These are phyloP conservation scores for Cotesia glomerata DNA, from an alignment of 1,140 invertebrate genomes.

Conservation along the genomic window DNA sequence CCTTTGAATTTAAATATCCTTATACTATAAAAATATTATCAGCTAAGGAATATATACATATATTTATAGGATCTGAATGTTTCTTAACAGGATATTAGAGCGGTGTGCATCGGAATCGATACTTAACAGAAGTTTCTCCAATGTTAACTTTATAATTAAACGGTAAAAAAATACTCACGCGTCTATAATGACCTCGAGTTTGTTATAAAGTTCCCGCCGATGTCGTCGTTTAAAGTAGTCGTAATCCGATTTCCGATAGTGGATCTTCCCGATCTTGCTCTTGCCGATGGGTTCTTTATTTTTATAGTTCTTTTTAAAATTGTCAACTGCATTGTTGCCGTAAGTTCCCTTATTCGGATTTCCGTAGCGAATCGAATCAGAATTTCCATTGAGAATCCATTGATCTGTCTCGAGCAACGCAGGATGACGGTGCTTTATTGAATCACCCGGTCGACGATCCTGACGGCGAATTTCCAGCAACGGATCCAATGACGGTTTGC, in stretches of 20 bases:
- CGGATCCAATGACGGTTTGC: constrained; percentile 66
- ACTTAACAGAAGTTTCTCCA: not conserved
- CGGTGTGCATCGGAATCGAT: not conserved
- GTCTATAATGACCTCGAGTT: constrained; percentile 72
- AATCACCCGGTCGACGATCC: constrained; percentile 37
- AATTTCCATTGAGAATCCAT: constrained; percentile 25
- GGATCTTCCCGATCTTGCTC: not conserved
- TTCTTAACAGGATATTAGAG: too few species aligned
- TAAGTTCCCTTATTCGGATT: constrained; percentile 36
- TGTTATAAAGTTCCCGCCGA: constrained; percentile 69
- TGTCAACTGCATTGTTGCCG: constrained; percentile 37
- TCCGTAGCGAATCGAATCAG: constrained; percentile 29
- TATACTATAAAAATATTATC: too few species aligned
- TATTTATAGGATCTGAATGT: too few species aligned
- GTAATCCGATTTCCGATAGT: constrained; percentile 45
- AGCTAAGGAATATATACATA: too few species aligned
- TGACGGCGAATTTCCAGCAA: constrained; percentile 48
- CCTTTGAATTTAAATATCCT: too few species aligned
- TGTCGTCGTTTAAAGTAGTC: constrained; percentile 63
- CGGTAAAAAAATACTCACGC: constrained; percentile 65
- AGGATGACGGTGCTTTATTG: constrained; percentile 27
- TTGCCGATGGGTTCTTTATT: too few species aligned
- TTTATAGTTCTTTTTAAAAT: constrained; percentile 38
- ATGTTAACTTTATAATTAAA: constrained; percentile 4
- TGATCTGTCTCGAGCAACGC: constrained; percentile 48